Base-by-base conservation (phyloP, 2,797 vertebrate species). In the Anableps anableps region DNA sequence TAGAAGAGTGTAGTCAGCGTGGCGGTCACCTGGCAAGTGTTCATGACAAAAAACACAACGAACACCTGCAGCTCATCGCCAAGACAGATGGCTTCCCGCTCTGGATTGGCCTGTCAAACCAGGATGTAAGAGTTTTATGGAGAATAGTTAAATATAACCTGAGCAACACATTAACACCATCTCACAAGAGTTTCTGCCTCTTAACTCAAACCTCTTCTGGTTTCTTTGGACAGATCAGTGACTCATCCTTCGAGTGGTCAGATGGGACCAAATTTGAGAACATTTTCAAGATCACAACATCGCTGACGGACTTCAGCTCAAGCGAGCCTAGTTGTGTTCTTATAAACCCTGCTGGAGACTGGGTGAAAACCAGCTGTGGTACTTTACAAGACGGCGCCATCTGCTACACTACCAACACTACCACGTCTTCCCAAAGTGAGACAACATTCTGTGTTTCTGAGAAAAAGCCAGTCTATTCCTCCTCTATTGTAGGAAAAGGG, bases 51-150 rank as follows among this genome's bases (percentile, higher is more conserved):
- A 87, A 93, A 0, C 92, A 95, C 6, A 91, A 94, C 13, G 45
- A 92, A 5, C 97, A 97, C 70, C 77, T 99, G 76, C 92, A 96
- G 82, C 93, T 95, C 64, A 90, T 99, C 9, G 89, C 95, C 80
- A 97, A 93, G 85, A 94, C 88, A 0, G 97, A 99, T 2, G 98
- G 98, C 79, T 99, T 96, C 92, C 91, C 95, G 0, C 95, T 99
- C 2, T 99, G 98, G 98, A 96, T 98, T 78, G 98, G 98, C 48
- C 94, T 99, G 16, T 98, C 97, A 19, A 96, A 93, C 91, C 97
- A 97, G 71, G 96, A 97, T 77, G 98, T 99, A 95, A 96, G 97
- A 94, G 43, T 70, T 13, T 60, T 11, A 26, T 29, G 34, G 16
- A 6, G 45, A 21, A 79, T 34, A 66, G 41, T 11, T 41, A 5